Conservation (phyloP, 2,797 vertebrate genomes). For the Synaphobranchus kaupii region DNA sequence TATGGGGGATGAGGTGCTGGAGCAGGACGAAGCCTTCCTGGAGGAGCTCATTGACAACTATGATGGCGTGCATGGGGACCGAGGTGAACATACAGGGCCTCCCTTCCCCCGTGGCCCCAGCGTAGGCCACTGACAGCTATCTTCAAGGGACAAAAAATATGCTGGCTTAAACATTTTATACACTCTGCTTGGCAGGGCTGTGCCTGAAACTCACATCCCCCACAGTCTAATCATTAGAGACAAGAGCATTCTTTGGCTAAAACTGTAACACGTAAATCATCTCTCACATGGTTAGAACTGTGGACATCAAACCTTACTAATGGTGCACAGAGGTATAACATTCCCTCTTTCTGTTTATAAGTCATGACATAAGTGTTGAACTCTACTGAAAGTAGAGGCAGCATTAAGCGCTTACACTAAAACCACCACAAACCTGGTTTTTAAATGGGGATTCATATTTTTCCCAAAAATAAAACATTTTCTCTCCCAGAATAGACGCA, state of each 20-base stretch:
- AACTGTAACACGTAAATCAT: neutral
- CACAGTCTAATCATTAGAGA: neutral
- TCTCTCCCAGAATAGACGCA: too few species aligned
- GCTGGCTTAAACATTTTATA: neutral
- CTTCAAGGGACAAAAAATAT: neutral
- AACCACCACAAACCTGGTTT: too few species aligned
- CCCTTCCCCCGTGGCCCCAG: neutral
- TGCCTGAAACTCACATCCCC: neutral
- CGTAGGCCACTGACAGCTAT: neutral
- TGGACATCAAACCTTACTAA: neutral
- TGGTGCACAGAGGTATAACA: neutral
- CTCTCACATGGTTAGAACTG: neutral
- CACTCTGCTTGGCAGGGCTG: neutral
- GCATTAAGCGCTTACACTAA: too few species aligned
- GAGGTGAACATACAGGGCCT: constrained; percentile 65
- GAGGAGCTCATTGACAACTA: constrained; percentile 98
- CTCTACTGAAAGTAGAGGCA: neutral
- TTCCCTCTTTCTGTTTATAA: neutral
- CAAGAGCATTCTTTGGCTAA: neutral
- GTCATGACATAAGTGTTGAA: neutral
- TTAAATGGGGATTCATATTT: too few species aligned
- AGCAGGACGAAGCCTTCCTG: constrained; percentile 96
- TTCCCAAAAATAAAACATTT: too few species aligned
- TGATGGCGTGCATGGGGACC: constrained; percentile 89
- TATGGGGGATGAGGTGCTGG: constrained; percentile 96